Evolutionary conservation across 2,113 vertebrate species (phyloP).

Genomic region (Galemys pyrenaicus): DNA sequence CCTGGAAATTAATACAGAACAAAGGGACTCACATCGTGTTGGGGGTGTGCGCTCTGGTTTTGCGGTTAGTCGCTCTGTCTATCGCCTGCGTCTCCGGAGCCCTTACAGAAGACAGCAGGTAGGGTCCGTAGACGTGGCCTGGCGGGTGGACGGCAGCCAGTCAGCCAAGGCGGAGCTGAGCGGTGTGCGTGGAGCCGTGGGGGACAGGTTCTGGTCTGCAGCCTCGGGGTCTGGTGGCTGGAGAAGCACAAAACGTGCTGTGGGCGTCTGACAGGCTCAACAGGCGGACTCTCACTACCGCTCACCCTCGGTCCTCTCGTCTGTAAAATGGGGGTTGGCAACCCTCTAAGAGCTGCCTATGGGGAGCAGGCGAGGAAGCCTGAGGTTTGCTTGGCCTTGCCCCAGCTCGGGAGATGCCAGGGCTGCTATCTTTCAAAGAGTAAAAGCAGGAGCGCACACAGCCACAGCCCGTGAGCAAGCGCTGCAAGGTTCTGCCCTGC

Average conservation of each 20-base stretch:
- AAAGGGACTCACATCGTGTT: conserved; percentile 78
- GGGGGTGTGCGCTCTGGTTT: conserved; percentile 55
- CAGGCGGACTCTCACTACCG: too few species aligned
- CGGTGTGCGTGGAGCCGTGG: too few species aligned
- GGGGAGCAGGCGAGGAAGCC: rapidly evolving
- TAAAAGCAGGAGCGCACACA: background rate
- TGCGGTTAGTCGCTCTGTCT: background rate
- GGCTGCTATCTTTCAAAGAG: background rate
- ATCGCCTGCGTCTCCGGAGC: background rate
- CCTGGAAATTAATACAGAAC: conserved; percentile 75
- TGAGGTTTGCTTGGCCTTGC: rapidly evolving
- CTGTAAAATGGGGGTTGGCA: background rate
- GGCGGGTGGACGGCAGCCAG: too few species aligned
- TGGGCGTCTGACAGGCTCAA: too few species aligned
- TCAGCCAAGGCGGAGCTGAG: too few species aligned
- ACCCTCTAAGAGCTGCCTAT: too few species aligned
- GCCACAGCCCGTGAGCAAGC: background rate
- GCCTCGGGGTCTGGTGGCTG: too few species aligned
- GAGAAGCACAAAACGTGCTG: too few species aligned
- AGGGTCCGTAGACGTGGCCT: too few species aligned
- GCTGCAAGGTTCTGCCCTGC: rapidly evolving
- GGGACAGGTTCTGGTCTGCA: too few species aligned
- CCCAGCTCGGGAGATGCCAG: rapidly evolving
- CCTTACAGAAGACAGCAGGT: background rate
- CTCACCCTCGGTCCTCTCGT: background rate